Evolutionary conservation across 2,888 invertebrate genomes (phyloP).

Genomic region (Drosophila pegasa): DNA sequence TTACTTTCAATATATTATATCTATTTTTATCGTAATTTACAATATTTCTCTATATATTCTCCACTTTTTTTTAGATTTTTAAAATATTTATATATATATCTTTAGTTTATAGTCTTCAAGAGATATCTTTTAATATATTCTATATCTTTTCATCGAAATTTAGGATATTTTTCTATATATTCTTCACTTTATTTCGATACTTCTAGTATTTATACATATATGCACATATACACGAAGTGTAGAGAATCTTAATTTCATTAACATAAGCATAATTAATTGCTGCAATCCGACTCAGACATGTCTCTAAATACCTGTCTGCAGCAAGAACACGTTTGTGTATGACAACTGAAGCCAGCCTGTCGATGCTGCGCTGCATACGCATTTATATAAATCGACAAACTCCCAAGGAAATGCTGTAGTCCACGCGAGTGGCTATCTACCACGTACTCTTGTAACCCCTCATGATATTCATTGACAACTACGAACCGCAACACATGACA

Average conservation of each 20-base stretch:
- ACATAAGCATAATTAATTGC: background rate
- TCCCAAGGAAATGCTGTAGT: conserved; percentile 57
- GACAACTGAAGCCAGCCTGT: background rate
- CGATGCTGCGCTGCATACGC: background rate
- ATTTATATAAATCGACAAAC: background rate
- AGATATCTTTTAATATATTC: background rate
- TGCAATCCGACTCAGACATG: conserved; percentile 1
- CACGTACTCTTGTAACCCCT: conserved; percentile 35
- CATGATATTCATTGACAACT: conserved; percentile 34
- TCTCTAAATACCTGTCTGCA: background rate
- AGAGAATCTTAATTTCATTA: background rate
- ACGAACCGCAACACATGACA: conserved; percentile 47
- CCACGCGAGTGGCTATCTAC: conserved; percentile 8
- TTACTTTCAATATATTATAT: too few species aligned
- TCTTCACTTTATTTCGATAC: too few species aligned
- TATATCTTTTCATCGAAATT: background rate
- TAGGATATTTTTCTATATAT: background rate
- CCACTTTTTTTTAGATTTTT: too few species aligned
- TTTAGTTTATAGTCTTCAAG: too few species aligned
- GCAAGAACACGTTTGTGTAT: background rate
- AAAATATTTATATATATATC: too few species aligned
- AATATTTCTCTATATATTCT: too few species aligned
- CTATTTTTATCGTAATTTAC: too few species aligned
- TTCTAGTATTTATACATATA: too few species aligned
- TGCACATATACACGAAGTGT: too few species aligned